A percentile compares a stretch with the other conserved stretches of the same genome.
Conservation (phyloP, 1,140 invertebrate species). For the Ceratoteleas bidentatus region DNA sequence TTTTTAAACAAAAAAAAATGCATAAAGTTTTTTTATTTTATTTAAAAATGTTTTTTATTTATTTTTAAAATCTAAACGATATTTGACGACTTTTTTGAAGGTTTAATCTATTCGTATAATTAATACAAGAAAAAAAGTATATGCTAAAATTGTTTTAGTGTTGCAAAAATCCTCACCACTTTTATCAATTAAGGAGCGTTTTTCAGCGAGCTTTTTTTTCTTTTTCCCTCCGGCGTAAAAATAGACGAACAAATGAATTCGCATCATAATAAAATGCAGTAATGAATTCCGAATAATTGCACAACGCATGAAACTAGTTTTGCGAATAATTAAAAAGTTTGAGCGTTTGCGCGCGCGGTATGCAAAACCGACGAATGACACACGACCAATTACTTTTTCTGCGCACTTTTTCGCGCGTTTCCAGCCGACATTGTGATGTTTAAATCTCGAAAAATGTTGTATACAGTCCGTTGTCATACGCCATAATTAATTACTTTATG, state of each 20-base stretch:
- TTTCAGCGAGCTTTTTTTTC: not conserved
- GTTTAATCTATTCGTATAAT: no score
- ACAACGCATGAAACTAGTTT: slow-evolving; percentile 30
- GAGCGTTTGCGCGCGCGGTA: not conserved
- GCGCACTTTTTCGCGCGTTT: not conserved
- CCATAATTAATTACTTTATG: no score
- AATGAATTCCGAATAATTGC: slow-evolving; percentile 25
- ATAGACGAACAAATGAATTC: slow-evolving; percentile 16
- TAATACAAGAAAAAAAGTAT: no score
- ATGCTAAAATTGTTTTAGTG: not conserved
- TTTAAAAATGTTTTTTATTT: no score
- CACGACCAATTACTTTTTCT: not conserved
- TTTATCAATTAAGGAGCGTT: not conserved
- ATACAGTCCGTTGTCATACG: no score
- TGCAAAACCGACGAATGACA: not conserved
- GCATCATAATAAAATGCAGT: slow-evolving; percentile 7
- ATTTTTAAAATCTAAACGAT: no score
- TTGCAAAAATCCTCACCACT: not conserved
- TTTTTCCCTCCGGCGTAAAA: slow-evolving; percentile 8
- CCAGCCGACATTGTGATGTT: no score
- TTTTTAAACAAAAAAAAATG: no score
- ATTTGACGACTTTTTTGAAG: no score
- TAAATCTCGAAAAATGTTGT: no score
- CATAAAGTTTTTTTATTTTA: no score
- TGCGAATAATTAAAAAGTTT: slow-evolving; percentile 24